Evolutionary conservation across 2,888 invertebrate genomes (phyloP).

Genomic region (Chaitophorus viminalis): DNA sequence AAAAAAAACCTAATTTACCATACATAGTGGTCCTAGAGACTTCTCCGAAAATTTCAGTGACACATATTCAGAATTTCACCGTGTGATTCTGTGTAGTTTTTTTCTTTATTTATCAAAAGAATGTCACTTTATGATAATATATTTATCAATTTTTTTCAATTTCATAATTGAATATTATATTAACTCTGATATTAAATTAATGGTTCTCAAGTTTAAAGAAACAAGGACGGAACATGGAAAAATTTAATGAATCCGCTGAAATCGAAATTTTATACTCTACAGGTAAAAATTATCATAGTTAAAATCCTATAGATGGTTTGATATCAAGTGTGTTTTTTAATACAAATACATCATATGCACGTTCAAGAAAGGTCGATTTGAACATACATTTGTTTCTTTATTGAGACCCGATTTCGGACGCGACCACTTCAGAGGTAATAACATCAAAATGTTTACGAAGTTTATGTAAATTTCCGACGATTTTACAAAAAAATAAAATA

Average conservation of each 20-base stretch:
- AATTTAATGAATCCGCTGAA: too few relatives aligned
- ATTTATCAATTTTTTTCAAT: background rate
- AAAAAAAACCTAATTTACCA: too few relatives aligned
- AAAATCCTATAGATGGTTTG: background rate
- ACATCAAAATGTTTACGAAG: background rate
- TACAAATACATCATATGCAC: background rate
- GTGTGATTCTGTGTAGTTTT: background rate
- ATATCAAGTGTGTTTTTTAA: background rate
- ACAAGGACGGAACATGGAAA: too few relatives aligned
- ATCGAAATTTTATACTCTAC: background rate
- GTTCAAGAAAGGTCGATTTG: background rate
- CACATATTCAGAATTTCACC: background rate
- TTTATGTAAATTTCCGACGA: constrained; percentile 14
- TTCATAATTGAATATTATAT: background rate
- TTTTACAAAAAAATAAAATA: background rate
- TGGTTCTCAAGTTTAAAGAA: too few relatives aligned
- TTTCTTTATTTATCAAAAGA: background rate
- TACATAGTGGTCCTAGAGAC: background rate
- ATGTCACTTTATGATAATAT: background rate
- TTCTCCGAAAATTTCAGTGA: background rate
- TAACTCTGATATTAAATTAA: too few relatives aligned
- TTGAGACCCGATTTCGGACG: background rate
- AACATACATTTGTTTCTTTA: background rate
- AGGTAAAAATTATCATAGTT: background rate
- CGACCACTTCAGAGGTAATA: background rate